These are phyloP conservation scores for Thereva unica DNA, from an alignment of 2,888 invertebrate genomes.

Conservation along the genomic window DNA sequence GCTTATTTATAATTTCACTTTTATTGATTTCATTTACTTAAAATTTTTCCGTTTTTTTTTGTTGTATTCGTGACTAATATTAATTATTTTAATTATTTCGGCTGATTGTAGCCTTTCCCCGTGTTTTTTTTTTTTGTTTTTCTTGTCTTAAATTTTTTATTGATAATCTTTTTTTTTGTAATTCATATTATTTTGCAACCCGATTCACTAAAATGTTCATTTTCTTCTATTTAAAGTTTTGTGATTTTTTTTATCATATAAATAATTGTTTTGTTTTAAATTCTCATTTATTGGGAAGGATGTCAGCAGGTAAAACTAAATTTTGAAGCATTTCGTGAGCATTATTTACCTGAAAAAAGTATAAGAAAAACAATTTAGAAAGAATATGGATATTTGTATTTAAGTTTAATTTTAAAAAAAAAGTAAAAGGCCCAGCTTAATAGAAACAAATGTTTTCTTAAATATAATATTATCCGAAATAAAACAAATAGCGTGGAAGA, in stretches of 20 bases:
- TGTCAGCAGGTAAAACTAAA: slow-evolving; percentile 51
- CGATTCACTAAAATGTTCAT: not conserved
- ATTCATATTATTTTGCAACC: not conserved
- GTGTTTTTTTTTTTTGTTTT: no score
- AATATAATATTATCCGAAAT: no score
- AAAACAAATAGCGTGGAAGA: no score
- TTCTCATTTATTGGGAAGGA: slow-evolving; percentile 47
- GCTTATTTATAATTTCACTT: no score
- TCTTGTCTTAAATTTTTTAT: not conserved
- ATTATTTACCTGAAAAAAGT: slow-evolving; percentile 54
- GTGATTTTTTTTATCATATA: slow-evolving; percentile 20
- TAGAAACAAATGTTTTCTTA: no score
- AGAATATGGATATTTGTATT: slow-evolving; percentile 11
- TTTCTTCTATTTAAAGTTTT: slow-evolving; percentile 12
- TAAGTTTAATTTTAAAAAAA: not conserved
- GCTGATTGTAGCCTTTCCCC: no score
- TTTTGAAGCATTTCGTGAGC: slow-evolving; percentile 44
- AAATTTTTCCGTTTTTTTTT: no score
- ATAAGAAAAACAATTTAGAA: slow-evolving; percentile 11
- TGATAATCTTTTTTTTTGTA: not conserved
- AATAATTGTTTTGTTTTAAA: slow-evolving; percentile 48
- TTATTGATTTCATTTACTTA: no score
- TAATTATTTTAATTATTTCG: no score
- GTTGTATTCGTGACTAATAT: no score
- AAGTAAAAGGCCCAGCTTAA: no score